Conservation (phyloP, 2,113 vertebrate genomes). For the Ovibos moschatus region DNA sequence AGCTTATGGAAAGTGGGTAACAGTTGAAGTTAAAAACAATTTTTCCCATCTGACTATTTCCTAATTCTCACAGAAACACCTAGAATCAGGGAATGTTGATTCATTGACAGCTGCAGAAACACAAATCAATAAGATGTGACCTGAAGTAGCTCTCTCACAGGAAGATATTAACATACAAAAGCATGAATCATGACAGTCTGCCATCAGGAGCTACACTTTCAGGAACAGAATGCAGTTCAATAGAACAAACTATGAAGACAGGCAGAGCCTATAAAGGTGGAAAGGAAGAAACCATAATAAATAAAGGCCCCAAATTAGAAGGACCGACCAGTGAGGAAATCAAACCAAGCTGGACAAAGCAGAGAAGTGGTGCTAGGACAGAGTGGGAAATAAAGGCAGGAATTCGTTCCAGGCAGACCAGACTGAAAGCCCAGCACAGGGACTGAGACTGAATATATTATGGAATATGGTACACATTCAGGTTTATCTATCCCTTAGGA, state of each 20-base stretch:
- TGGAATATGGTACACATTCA: not conserved
- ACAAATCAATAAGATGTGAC: not conserved
- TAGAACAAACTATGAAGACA: not conserved
- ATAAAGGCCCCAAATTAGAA: not conserved
- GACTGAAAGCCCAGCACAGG: not conserved
- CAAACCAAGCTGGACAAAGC: not conserved
- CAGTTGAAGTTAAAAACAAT: not conserved
- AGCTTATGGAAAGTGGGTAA: not conserved
- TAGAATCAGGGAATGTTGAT: not conserved
- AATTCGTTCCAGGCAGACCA: rapidly evolving
- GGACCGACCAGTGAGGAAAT: not conserved
- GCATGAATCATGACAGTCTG: not conserved
- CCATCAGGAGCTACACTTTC: not conserved
- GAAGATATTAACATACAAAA: not conserved
- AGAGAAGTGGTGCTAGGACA: not conserved
- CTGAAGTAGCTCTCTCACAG: not conserved
- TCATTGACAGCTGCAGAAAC: not conserved
- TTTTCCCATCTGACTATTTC: not conserved
- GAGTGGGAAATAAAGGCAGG: not conserved
- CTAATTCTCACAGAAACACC: not conserved
- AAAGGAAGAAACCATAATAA: not conserved
- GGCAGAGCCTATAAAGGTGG: not conserved
- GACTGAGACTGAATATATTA: not conserved
- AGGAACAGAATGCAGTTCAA: not conserved
- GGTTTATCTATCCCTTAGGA: not conserved